Evolutionary conservation across 1,140 invertebrate genomes (phyloP), one percentile per base, ranked within the genome.

Genomic region (Diachasma alloeum): DNA sequence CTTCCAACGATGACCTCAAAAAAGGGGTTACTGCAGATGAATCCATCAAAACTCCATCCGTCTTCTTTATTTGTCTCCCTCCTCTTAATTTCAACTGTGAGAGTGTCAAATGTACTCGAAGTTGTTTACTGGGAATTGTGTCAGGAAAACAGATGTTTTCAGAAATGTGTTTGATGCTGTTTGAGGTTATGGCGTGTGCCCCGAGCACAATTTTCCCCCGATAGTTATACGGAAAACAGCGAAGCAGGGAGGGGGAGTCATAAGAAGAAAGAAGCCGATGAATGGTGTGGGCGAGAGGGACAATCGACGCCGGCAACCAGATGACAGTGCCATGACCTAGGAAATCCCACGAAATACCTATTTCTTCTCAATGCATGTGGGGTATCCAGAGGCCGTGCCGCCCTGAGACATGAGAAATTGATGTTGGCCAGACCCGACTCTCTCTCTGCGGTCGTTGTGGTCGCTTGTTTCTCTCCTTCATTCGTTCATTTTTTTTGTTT

Each of bases 301-400:
- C 63, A 59, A 44, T 59, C 72, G 22, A 67, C 15, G 24, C 24
- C 77, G 77, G 70, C 36, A 39, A 72, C 75, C 80, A 84, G 77
- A 81, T 82, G 81, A 81, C 80, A 83, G 82, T 82, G 81, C 78
- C 81, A 82, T 84, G 83, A 84, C 82, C 83, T 81, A 83, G 81
- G 73, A 80, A 84, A 81, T 84, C 83, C 82, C 78, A 82, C 80
- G 81, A 80, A 75, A 59, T 42, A 68, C 22, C 13, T 31, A 69
- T 69, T 17, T 24, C 67, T 53, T 9, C 4, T 59, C 19, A 13
- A 22, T 53, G 48, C 48, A 72, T 66, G 48, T 63, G 36, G 26
- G 26, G 36, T 37, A 68, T 42, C 72, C 44, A 56, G 70, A 72
- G 42, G 46, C 48, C n/a, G 74, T 53, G 15, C 42, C 48, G 68